Evolutionary conservation across 2,888 invertebrate genomes (phyloP).

Genomic region (Rhingia campestris): DNA sequence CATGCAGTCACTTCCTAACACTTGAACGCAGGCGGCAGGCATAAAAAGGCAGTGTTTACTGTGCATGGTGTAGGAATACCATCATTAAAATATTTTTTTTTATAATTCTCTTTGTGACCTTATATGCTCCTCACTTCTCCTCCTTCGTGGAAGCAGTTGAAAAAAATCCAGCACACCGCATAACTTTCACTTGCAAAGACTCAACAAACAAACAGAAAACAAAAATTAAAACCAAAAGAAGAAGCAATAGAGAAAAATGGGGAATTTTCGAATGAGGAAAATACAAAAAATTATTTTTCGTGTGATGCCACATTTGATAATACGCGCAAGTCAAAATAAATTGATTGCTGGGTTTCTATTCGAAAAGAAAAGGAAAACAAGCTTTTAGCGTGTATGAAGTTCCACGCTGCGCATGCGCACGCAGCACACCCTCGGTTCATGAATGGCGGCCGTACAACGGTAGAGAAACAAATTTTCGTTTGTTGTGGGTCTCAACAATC

Average conservation of each 20-base stretch:
- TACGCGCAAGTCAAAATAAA: constrained; percentile 50
- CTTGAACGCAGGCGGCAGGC: neutral
- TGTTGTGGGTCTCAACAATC: constrained; percentile 46
- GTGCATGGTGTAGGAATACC: constrained; percentile 9
- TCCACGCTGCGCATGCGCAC: neutral
- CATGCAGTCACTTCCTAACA: constrained; percentile 37
- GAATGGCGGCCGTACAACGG: constrained; percentile 3
- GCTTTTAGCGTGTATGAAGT: constrained; percentile 1
- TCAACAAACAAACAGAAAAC: constrained; percentile 31
- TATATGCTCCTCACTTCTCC: constrained; percentile 8
- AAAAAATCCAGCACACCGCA: constrained; percentile 26
- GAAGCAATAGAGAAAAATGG: constrained; percentile 37
- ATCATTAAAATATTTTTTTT: constrained; percentile 36
- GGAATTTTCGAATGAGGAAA: constrained; percentile 45
- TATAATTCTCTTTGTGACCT: constrained; percentile 44
- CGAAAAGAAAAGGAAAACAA: constrained; percentile 37
- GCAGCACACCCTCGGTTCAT: constrained; percentile 8
- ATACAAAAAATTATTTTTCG: constrained; percentile 30
- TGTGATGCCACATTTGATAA: constrained; percentile 64
- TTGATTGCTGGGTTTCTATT: constrained; percentile 56
- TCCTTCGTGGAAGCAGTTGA: neutral
- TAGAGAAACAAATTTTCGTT: neutral
- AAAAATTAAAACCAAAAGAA: constrained; percentile 26
- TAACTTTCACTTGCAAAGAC: constrained; percentile 65
- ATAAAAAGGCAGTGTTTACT: constrained; percentile 9